Conservation (phyloP, 2,888 invertebrate species). For the Hermodice carunculata region DNA sequence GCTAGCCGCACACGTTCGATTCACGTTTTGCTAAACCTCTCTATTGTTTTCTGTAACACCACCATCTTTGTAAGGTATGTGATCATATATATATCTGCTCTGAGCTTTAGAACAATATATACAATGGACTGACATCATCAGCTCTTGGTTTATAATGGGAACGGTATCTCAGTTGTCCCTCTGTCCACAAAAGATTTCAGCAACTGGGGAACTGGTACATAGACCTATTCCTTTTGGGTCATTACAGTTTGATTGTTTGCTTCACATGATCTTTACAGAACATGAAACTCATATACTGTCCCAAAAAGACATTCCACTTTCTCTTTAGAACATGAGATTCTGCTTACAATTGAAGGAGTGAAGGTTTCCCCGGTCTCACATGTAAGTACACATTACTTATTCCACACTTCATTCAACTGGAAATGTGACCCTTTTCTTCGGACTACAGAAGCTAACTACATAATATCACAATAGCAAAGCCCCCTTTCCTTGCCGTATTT, state of each 20-base stretch:
- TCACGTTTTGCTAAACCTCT: too few species aligned
- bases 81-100: neutral
- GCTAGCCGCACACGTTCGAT: too few species aligned
- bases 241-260: neutral
- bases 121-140: neutral
- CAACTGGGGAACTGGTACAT: neutral
- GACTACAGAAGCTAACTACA: neutral
- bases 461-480: too few species aligned
- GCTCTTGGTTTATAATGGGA: neutral
- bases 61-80: neutral
- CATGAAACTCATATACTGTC: neutral
- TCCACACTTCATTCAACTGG: neutral
- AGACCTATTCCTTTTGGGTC: neutral
- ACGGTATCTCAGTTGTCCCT: neutral
- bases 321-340: too few species aligned
- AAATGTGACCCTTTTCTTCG: neutral
- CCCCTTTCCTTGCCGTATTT: too few species aligned
- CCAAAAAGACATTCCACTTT: too few species aligned
- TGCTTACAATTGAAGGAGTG: too few species aligned
- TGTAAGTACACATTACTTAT: neutral
- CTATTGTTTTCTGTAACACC: too few species aligned
- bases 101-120: neutral
- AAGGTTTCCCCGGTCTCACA: too few species aligned
- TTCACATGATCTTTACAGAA: neutral
- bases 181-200: neutral